Base-by-base conservation (phyloP, 92 coral and sea anemone species). In the Phenganax subtilis region DNA sequence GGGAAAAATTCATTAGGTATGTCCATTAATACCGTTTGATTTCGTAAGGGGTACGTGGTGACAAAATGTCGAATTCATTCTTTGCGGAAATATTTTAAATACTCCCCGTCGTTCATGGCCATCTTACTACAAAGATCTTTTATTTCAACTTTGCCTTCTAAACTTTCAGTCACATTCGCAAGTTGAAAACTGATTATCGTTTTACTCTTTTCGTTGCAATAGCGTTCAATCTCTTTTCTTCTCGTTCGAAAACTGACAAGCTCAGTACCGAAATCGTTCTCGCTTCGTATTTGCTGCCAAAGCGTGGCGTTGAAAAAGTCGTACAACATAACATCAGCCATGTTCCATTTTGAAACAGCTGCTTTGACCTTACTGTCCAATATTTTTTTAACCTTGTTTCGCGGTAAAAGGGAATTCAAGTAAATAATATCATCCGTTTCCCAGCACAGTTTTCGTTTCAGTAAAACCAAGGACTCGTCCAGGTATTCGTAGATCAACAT, bases 361-460 rank as follows among this genome's bases (percentile, higher is more conserved):
- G 83, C 83, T 6, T 44, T 58, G 62, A 81, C 83, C 57, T 25
- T 60, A 10, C 57, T 51, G 12, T 75, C 84, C 8, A 75, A 69
- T 17, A 30, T 31, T 14, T 66, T 27, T 5, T 54, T 76, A 51
- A 75, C 75, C 17, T 75, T 76, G 1, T 88, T 82, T 15, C 47
- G 64, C 25, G 88, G 85, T 72, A 85, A 87, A 14, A 80, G 84
- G 29, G 89, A 82, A 57, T 88, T 96, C 9, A 96, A 81, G 54
- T 96, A 96, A 25, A 96, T 70, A 57, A 96, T 80, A 55, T 96
- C 99, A 78, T 96, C 99, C 2, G 89, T 87, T 55, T 96, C 88
- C 99, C 99, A 96, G 78, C 99, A 96, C 8, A 96, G 51, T 68
- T 75, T 92, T 61, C 99, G 90, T 69, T 90, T 96, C 68, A 96